Evolutionary conservation across 2,797 vertebrate species (phyloP).

Genomic region (Muscicapa striata): DNA sequence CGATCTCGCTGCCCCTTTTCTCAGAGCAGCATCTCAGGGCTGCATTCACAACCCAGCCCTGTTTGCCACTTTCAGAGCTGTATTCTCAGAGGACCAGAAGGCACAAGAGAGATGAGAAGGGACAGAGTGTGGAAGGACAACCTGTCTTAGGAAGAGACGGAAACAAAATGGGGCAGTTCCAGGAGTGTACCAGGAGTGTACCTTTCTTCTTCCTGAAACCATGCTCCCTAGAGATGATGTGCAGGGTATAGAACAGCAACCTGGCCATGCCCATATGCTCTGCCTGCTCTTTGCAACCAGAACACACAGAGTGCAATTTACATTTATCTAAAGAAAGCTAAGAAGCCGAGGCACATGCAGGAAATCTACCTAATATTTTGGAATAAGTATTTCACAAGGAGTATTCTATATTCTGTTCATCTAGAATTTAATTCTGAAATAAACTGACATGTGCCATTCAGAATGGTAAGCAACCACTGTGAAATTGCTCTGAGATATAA

Average conservation of each 20-base stretch:
- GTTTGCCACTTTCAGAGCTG: neutral
- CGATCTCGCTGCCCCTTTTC: rapidly evolving
- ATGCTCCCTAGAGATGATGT: too few relatives aligned
- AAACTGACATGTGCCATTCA: neutral
- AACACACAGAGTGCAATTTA: neutral
- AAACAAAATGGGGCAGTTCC: neutral
- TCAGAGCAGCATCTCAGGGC: rapidly evolving
- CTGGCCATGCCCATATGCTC: rapidly evolving
- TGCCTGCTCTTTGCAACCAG: neutral
- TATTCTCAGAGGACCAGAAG: neutral
- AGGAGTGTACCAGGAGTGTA: too few relatives aligned
- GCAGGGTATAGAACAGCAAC: too few relatives aligned
- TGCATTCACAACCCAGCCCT: rapidly evolving
- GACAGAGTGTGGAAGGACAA: neutral
- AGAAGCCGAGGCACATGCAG: neutral
- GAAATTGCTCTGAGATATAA: neutral
- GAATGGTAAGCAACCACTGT: neutral
- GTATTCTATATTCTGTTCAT: neutral
- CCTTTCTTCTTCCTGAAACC: neutral
- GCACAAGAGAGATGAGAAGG: neutral
- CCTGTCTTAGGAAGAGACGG: neutral
- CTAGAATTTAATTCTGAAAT: neutral
- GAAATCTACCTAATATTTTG: neutral
- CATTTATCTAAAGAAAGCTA: neutral
- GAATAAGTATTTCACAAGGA: neutral